Evolutionary conservation across 2,797 vertebrate species (phyloP).

Genomic region (Buphagus erythrorhynchus): DNA sequence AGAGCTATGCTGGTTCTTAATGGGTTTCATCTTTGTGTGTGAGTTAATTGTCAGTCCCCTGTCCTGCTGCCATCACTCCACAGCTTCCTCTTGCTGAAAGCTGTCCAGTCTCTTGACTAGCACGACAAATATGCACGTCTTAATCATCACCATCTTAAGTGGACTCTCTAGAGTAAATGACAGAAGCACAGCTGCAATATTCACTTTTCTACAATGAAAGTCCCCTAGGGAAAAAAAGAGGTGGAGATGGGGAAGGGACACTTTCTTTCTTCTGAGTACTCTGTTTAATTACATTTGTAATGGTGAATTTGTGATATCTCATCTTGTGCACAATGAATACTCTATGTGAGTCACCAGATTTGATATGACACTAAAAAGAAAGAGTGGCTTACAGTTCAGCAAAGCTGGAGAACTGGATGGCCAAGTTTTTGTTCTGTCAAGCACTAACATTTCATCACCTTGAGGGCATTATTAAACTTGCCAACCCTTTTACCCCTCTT

Average conservation of each 20-base stretch:
- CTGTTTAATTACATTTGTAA: conserved; percentile 4
- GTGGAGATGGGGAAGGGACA: background rate
- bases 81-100: conserved; percentile 2
- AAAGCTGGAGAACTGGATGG: conserved; percentile 36
- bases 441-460: conserved; percentile 37
- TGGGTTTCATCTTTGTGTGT: background rate
- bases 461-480: conserved; percentile 61
- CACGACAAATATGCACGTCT: accelerated
- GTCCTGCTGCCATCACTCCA: background rate
- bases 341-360: background rate
- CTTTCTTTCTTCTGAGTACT: background rate
- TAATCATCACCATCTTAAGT: conserved; percentile 18
- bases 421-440: conserved; percentile 44
- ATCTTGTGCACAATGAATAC: background rate
- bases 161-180: background rate
- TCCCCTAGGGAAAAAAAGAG: background rate
- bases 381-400: background rate
- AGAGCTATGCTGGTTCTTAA: background rate
- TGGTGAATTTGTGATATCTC: conserved; percentile 34
- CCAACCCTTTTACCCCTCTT: conserved; percentile 51
- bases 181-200: conserved; percentile 22
- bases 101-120: background rate
- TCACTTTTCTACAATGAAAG: background rate
- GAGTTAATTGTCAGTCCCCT: background rate
- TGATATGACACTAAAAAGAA: conserved; percentile 8